Conservation (phyloP, 2,797 vertebrate genomes). For the Microcaecilia unicolor region DNA sequence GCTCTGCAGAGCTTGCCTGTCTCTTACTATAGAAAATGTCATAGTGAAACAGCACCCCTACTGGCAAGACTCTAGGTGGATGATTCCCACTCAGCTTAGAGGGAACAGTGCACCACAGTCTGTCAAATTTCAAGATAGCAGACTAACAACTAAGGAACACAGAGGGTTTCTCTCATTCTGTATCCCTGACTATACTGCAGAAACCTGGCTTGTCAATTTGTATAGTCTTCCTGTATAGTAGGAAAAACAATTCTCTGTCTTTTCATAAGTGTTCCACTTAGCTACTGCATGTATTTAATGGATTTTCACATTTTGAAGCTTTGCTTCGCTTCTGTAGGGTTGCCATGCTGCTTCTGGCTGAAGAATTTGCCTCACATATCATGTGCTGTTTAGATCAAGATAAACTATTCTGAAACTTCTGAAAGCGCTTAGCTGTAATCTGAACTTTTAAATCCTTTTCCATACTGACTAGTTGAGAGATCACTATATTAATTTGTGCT, state of each 20-base stretch:
- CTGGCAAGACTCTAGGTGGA: too few relatives aligned
- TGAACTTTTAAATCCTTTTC: conserved; percentile 37
- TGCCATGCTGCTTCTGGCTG: conserved; percentile 23
- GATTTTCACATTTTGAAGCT: conserved; percentile 6
- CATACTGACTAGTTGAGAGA: conserved; percentile 62
- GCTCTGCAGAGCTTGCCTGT: too few relatives aligned
- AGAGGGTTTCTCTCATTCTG: too few relatives aligned
- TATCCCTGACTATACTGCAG: too few relatives aligned
- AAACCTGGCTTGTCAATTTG: too few relatives aligned
- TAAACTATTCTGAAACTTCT: conserved; percentile 16
- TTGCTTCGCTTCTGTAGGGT: conserved; percentile 28
- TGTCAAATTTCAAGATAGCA: too few relatives aligned
- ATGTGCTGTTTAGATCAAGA: conserved; percentile 17
- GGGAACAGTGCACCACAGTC: too few relatives aligned
- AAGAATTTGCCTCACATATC: conserved; percentile 17
- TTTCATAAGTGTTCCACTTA: neutral
- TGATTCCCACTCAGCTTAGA: too few relatives aligned
- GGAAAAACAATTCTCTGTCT: neutral
- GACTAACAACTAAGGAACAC: too few relatives aligned
- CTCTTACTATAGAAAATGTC: too few relatives aligned
- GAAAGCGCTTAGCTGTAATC: conserved; percentile 49
- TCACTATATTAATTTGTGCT: conserved; percentile 64
- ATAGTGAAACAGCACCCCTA: too few relatives aligned
- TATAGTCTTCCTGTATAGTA: neutral
- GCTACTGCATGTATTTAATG: neutral